These are phyloP conservation scores for Uloborus diversus DNA, from an alignment of 1,140 invertebrate genomes.

Conservation along the genomic window DNA sequence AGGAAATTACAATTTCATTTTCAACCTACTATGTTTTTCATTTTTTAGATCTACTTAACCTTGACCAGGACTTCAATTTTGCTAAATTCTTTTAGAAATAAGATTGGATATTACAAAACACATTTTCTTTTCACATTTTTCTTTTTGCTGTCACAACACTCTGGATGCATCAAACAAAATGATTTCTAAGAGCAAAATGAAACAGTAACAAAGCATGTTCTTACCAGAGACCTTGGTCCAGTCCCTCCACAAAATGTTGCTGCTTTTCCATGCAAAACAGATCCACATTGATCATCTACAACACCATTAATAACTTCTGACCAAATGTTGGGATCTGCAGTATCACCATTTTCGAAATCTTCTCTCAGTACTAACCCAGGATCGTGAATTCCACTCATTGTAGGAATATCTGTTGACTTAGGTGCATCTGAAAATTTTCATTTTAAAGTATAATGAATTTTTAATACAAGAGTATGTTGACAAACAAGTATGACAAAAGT, in stretches of 20 bases:
- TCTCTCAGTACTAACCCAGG: constrained; percentile 65
- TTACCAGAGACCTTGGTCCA: constrained; percentile 61
- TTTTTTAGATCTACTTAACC: too few species aligned
- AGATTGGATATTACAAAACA: too few species aligned
- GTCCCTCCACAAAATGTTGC: constrained; percentile 62
- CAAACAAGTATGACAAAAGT: not conserved
- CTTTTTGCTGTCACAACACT: too few species aligned
- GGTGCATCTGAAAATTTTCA: not conserved
- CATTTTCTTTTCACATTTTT: too few species aligned
- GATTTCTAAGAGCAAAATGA: too few species aligned
- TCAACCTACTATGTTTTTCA: too few species aligned
- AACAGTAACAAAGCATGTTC: too few species aligned
- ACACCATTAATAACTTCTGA: constrained; percentile 58
- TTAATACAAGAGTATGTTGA: not conserved
- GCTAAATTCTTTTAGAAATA: too few species aligned
- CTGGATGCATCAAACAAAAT: too few species aligned
- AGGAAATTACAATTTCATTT: too few species aligned
- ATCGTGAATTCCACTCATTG: constrained; percentile 61
- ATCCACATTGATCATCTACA: constrained; percentile 62
- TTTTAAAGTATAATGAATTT: too few species aligned
- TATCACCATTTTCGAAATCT: constrained; percentile 63
- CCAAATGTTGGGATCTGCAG: constrained; percentile 30
- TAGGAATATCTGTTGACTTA: constrained; percentile 1
- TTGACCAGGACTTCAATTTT: too few species aligned
- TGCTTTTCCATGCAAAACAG: constrained; percentile 63